Base-by-base conservation (phyloP, 1,140 invertebrate species). In the Bombus consobrinus region DNA sequence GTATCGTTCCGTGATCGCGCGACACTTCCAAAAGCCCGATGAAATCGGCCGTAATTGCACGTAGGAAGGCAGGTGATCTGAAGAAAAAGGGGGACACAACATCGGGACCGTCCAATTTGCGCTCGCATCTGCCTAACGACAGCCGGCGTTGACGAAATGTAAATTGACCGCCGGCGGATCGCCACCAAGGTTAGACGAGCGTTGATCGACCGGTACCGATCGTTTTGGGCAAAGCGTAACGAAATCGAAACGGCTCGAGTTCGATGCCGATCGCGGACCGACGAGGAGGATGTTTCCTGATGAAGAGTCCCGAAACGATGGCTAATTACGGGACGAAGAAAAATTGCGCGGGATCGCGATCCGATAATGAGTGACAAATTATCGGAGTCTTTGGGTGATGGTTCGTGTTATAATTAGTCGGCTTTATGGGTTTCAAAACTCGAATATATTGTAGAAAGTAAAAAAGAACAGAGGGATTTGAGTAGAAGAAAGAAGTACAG, bases 81-180 rank as follows among this genome's bases (percentile, higher is more conserved):
- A 64, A 81, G 85, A 79, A 85, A 47, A 87, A 86, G 80, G 53
- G 74, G 71, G 62, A 87, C 86, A 89, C 87, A 28, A 90, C 89
- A 91, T 88, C 79, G 43, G 77, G 86, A 89, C 85, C 83, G 92
- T 91, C 92, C 92, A 93, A 93, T 93, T 93, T 93, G 89, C 88
- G 88, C 88, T 90, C 81, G 93, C 93, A 93, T 93, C 93, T 93
- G 93, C 92, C 92, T 86, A 86, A 91, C 93, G 91, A 93, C 92
- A 93, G 92, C 91, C 91, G 91, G 91, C 91, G 91, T 93, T 93
- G 92, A 93, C 92, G 92, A 93, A 93, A 93, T 93, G 93, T 90
- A 93, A 93, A 93, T 93, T 90, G 86, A 53, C n/a, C 43, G 43
- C 43, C 43, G 73, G 43, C 41, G 32, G 73, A 53, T 28, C 43